Conservation (phyloP, 1,140 invertebrate genomes). For the Platorchestia sp. region DNA sequence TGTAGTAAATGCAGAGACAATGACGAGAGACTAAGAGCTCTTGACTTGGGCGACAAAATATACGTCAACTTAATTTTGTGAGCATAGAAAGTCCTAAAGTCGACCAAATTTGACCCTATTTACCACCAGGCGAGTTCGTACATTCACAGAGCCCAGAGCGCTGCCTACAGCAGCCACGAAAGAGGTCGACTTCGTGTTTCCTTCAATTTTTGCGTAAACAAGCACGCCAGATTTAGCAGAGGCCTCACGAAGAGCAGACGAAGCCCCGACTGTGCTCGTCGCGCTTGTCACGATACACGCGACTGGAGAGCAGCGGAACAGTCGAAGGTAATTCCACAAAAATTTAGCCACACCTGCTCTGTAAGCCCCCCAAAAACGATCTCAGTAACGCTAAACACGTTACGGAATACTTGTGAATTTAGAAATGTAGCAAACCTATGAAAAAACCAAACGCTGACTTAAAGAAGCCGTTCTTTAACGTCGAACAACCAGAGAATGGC, state of each 20-base stretch:
- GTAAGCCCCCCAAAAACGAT: not conserved
- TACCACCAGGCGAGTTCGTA: not conserved
- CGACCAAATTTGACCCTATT: not conserved
- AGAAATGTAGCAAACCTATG: not conserved
- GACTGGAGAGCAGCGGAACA: not conserved
- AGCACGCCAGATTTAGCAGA: not conserved
- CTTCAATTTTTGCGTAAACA: conserved; percentile 14
- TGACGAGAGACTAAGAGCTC: no score
- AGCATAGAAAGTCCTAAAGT: no score
- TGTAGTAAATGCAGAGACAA: not conserved
- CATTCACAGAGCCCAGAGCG: not conserved
- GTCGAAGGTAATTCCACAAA: not conserved
- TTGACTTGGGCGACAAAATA: no score
- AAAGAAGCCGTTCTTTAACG: not conserved
- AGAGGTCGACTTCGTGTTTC: not conserved
- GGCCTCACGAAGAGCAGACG: conserved; percentile 14
- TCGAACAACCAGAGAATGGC: no score
- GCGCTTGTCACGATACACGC: not conserved
- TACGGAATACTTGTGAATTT: not conserved
- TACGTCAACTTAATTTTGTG: no score
- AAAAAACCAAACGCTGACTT: no score
- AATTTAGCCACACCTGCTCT: not conserved
- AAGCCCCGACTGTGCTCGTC: not conserved
- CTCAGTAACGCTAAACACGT: not conserved
- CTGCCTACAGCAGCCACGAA: not conserved